Evolutionary conservation across 2,888 invertebrate species (phyloP).

Genomic region (Phengaris alcon): DNA sequence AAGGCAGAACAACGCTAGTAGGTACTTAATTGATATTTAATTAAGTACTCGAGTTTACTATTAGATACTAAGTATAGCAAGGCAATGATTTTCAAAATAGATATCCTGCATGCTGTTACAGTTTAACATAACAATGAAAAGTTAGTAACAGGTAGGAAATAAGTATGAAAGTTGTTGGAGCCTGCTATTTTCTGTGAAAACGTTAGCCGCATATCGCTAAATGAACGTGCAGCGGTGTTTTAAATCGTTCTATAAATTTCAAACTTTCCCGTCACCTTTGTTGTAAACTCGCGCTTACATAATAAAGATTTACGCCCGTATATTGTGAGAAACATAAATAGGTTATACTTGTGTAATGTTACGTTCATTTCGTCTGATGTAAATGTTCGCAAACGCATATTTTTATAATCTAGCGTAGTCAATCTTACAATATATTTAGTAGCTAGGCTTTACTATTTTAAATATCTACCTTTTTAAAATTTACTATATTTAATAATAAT

Average conservation of each 20-base stretch:
- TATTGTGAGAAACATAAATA: background rate
- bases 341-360: background rate
- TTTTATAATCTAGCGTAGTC: background rate
- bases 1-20: too few species aligned
- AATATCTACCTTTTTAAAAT: too few species aligned
- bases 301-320: constrained; percentile 16
- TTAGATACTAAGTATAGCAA: too few species aligned
- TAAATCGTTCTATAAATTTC: constrained; percentile 24
- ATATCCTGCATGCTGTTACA: background rate
- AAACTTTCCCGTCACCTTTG: constrained; percentile 16
- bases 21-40: too few species aligned
- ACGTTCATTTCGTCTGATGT: background rate
- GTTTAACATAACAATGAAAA: constrained; percentile 3
- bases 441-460: too few species aligned
- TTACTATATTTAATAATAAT: too few species aligned
- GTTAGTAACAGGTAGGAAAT: constrained; percentile 10
- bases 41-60: too few species aligned
- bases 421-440: too few species aligned
- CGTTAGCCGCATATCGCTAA: constrained; percentile 8
- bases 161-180: background rate
- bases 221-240: constrained; percentile 7
- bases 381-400: background rate
- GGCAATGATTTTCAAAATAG: background rate
- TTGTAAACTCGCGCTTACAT: constrained; percentile 3
- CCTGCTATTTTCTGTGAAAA: constrained; percentile 8